Evolutionary conservation across 2,888 invertebrate species (phyloP).

Genomic region (Parnassius smintheus): DNA sequence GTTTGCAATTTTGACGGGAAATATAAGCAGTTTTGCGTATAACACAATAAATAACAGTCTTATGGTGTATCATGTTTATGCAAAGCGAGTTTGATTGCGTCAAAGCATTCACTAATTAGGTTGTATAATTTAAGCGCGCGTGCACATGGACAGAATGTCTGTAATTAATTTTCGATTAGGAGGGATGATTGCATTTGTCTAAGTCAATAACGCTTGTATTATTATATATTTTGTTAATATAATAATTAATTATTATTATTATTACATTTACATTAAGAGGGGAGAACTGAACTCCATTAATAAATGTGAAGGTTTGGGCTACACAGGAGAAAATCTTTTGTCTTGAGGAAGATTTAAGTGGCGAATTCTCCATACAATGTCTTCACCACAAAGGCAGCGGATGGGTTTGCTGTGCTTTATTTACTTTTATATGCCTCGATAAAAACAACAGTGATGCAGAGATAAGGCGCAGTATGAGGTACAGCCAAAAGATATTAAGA

Average conservation of each 20-base stretch:
- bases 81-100: conserved; percentile 16
- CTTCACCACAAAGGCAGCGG: conserved; percentile 59
- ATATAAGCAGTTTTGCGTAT: background rate
- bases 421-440: conserved; percentile 62
- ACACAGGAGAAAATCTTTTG: conserved; percentile 26
- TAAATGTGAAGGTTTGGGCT: background rate
- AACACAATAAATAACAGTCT: background rate
- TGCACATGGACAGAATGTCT: conserved; percentile 20
- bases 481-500: conserved; percentile 20
- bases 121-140: conserved; percentile 25
- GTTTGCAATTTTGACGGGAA: background rate
- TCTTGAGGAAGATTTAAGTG: conserved; percentile 28
- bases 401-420: conserved; percentile 57
- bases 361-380: conserved; percentile 29
- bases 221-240: background rate
- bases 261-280: background rate
- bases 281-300: conserved; percentile 1
- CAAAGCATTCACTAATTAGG: conserved; percentile 27
- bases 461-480: conserved; percentile 45
- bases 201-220: conserved; percentile 5
- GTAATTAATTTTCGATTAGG: conserved; percentile 27
- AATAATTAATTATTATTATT: background rate
- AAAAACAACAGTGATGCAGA: conserved; percentile 44
- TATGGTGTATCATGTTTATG: conserved; percentile 5
- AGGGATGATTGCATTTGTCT: conserved; percentile 18